phyloP scores from a whole-genome alignment of 2,888 invertebrate genomes.

The Limnephilus rhombicus region DNA sequence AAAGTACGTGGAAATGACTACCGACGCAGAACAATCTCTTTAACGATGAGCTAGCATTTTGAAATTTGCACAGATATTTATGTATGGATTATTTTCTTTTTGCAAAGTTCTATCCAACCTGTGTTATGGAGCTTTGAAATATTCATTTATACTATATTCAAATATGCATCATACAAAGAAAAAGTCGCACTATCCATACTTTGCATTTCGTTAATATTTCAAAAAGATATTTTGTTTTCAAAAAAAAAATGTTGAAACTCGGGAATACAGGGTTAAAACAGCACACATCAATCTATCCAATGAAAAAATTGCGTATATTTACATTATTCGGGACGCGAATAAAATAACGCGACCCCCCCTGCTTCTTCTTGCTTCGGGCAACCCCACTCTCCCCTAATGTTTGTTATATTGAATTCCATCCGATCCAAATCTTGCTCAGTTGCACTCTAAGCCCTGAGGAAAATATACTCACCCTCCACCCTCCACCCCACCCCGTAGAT shows the following conservation, averaged over 20 bases:
- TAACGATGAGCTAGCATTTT: background rate
- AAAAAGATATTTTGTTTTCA: no score
- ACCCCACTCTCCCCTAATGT: background rate
- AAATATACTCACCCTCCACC: background rate
- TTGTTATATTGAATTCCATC: background rate
- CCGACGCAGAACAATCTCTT: background rate
- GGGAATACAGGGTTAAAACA: no score
- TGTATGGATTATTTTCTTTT: background rate
- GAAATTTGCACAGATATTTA: background rate
- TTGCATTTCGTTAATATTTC: background rate
- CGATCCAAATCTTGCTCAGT: background rate
- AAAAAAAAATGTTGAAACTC: no score
- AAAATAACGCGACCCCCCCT: background rate
- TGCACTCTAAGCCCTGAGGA: background rate
- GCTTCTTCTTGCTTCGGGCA: background rate
- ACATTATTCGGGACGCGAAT: background rate
- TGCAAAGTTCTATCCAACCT: background rate
- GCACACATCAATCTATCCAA: background rate
- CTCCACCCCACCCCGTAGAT: background rate
- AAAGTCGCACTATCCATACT: background rate
- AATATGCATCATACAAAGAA: background rate
- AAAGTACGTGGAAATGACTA: background rate
- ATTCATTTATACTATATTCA: no score
- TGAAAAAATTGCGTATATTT: background rate
- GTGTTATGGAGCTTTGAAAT: background rate